Evolutionary conservation across 2,888 invertebrate species (phyloP), one percentile per base, ranked within the genome.

Genomic region (Chironomus riparius): DNA sequence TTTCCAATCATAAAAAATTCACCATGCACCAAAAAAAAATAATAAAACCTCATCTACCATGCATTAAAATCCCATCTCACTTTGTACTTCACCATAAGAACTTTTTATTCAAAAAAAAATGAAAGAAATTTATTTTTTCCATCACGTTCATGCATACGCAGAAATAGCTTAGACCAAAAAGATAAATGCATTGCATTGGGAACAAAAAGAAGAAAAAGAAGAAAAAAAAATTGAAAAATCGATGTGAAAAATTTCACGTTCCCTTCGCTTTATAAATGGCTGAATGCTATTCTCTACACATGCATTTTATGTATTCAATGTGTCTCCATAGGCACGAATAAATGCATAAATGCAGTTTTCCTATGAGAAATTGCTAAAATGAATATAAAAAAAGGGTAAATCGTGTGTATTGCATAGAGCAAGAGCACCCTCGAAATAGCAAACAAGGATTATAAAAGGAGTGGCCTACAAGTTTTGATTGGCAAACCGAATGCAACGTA

Each of bases 401-500:
- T 38, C 38, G 38, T 38, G 38, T 38, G 38, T 38, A 38, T 38
- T 38, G 38, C 10, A 38, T 38, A 38, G 38, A 38, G 10, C 38
- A 10, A 38, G 38, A 28, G 38, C 68, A 47, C 68, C 47, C 68
- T 68, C 24, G 28, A 18, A 72, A 72, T 24, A 21, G 18, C 38
- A 62, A 56, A 70, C 48, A 70, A 70, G 70, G 70, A 50, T 70
- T 21, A 50, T 22, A 24, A 56, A 72, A 72, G 72, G 72, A 61
- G 61, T 72, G 72, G 72, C 62, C 72, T 72, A 62, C 28, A 13
- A 62, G 61, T 24, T 56, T 56, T 72, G 72, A 72, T 72, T 72
- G 72, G 72, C 50, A 56, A 47, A 21, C 18, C 50, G 70, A 70
- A 47, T 38, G 68, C 68, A 28, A n/a, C 70, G 47, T 22, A 38